Evolutionary conservation across 2,797 vertebrate species (phyloP).

Genomic region (Setipinna tenuifilis): DNA sequence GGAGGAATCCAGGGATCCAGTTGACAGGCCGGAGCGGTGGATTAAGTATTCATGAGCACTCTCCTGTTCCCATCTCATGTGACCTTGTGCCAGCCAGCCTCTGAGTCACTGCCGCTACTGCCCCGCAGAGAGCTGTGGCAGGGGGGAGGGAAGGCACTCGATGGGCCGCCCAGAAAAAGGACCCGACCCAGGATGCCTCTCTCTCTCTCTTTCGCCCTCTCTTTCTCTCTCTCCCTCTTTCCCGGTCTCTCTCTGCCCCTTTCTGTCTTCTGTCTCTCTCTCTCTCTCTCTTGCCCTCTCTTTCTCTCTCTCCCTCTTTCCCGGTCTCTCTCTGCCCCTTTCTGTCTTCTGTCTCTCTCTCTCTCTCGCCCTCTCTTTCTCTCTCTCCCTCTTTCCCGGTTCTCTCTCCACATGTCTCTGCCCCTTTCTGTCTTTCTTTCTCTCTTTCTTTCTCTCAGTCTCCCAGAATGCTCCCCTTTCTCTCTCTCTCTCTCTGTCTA

Average conservation of each 20-base stretch:
- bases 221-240: background rate
- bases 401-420: background rate
- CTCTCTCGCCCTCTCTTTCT: background rate
- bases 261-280: background rate
- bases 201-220: background rate
- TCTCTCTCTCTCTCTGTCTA: background rate
- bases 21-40: constrained; percentile 33
- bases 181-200: background rate
- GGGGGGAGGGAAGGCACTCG: background rate
- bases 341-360: background rate
- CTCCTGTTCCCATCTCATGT: constrained; percentile 49
- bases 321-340: too few species aligned
- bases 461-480: background rate
- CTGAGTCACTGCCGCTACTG: constrained; percentile 5
- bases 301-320: background rate
- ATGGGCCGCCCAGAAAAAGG: background rate
- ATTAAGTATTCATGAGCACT: constrained; percentile 61
- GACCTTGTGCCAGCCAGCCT: constrained; percentile 49
- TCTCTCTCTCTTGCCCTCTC: background rate
- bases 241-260: background rate
- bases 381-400: background rate
- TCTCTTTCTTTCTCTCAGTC: background rate
- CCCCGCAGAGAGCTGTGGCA: background rate
- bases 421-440: background rate
- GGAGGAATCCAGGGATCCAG: constrained; percentile 16